Percentiles rank a stretch among this genome's conserved stretches.
phyloP scores from a whole-genome alignment of 2,797 vertebrate species.

The Chaetodon trifasciatus region DNA sequence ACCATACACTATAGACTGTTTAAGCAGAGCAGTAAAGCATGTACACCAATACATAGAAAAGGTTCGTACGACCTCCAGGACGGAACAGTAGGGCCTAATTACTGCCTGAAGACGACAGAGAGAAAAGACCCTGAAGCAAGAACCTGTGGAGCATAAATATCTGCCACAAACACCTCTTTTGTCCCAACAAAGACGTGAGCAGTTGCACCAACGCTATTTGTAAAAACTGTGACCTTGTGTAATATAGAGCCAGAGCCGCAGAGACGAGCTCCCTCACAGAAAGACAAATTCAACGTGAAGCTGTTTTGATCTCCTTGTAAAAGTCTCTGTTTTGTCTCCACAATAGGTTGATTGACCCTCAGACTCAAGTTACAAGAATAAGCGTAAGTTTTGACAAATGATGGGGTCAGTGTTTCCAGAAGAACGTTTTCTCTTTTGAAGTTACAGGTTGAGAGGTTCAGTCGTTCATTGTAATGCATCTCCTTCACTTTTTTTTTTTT shows the following conservation, averaged over 20 bases:
- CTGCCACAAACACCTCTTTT: neutral
- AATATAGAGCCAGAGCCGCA: neutral
- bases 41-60: too few relatives aligned
- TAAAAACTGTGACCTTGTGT: neutral
- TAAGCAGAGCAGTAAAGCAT: too few relatives aligned
- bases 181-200: neutral
- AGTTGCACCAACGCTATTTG: neutral
- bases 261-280: neutral
- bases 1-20: too few relatives aligned
- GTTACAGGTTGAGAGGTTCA: neutral
- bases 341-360: conserved; percentile 96
- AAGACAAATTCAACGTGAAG: too few relatives aligned
- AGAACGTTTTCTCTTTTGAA: neutral
- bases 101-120: neutral
- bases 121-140: neutral
- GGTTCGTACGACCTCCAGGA: too few relatives aligned
- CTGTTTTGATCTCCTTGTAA: neutral
- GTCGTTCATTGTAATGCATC: neutral
- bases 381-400: conserved; percentile 88
- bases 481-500: too few relatives aligned
- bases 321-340: conserved; percentile 11
- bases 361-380: conserved; percentile 96
- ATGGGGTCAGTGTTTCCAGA: neutral
- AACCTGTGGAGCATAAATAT: neutral
- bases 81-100: neutral